These are phyloP conservation scores for Nudaria mundana DNA, from an alignment of 2,888 invertebrate genomes.

Conservation along the genomic window DNA sequence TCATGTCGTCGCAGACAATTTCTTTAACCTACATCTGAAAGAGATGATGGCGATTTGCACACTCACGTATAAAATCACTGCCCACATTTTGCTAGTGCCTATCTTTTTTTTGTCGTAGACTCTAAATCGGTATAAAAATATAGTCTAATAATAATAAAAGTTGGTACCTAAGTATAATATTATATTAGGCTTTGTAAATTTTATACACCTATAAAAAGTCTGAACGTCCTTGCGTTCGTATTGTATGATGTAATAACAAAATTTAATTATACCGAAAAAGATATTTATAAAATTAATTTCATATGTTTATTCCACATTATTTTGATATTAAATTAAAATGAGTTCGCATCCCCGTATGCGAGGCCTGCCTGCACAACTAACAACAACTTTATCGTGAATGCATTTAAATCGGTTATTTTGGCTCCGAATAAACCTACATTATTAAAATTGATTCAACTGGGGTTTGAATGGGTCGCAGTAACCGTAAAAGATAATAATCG, in stretches of 20 bases:
- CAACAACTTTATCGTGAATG: conserved; percentile 27
- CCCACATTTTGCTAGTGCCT: no score
- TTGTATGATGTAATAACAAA: conserved; percentile 4
- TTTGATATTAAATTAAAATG: conserved; percentile 17
- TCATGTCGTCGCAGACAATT: no score
- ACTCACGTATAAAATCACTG: no score
- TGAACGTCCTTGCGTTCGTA: not conserved
- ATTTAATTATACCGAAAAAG: no score
- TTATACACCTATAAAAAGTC: not conserved
- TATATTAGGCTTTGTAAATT: not conserved
- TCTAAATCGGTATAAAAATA: no score
- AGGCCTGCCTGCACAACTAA: conserved; percentile 15
- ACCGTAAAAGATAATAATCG: conserved; percentile 53
- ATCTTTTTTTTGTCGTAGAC: no score
- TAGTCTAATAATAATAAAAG: no score
- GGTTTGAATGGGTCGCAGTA: conserved; percentile 32
- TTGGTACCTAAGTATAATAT: no score
- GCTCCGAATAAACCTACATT: conserved; percentile 24
- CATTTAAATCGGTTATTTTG: conserved; percentile 39
- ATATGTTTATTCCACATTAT: conserved; percentile 1
- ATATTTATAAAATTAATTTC: no score
- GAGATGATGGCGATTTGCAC: no score
- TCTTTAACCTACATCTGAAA: no score
- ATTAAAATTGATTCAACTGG: conserved; percentile 43
- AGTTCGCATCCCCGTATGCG: conserved; percentile 9